Percentiles rank a stretch among this genome's conserved stretches.
These are phyloP conservation scores for Siniperca scherzeri DNA, from an alignment of 2,797 vertebrate genomes.

Conservation along the genomic window DNA sequence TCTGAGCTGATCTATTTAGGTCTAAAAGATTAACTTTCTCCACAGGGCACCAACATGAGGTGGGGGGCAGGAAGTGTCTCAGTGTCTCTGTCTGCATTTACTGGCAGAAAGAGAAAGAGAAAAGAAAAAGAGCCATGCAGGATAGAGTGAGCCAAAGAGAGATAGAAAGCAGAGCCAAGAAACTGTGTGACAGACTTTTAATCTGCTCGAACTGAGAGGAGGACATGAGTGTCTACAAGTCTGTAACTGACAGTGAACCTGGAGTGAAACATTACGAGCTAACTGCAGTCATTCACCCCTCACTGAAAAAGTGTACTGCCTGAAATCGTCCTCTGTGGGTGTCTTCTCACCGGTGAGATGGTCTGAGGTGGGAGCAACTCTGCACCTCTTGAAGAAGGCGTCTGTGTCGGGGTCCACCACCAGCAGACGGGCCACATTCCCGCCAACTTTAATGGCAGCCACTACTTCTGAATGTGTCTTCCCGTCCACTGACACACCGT, in stretches of 20 bases:
- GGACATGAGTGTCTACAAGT: not conserved
- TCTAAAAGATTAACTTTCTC: constrained; percentile 71
- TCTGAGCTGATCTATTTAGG: constrained; percentile 67
- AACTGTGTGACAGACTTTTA: constrained; percentile 22
- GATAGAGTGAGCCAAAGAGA: constrained; percentile 15
- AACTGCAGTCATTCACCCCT: constrained; percentile 6
- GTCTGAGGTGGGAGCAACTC: constrained; percentile 85
- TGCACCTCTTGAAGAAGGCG: constrained; percentile 93
- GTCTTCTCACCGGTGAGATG: constrained; percentile 88
- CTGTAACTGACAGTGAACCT: constrained; percentile 28
- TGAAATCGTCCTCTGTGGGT: not conserved
- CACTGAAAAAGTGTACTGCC: not conserved
- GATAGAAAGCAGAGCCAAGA: constrained; percentile 7
- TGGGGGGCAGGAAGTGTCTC: constrained; percentile 62
- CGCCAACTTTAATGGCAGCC: constrained; percentile 89
- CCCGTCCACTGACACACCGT: constrained; percentile 88
- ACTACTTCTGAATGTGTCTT: constrained; percentile 93
- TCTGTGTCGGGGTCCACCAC: constrained; percentile 93
- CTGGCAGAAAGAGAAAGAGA: constrained; percentile 62
- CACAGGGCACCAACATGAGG: constrained; percentile 37
- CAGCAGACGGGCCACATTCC: constrained; percentile 87
- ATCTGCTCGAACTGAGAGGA: constrained; percentile 14
- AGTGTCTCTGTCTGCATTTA: constrained; percentile 55
- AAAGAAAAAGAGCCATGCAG: not conserved
- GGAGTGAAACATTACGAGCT: constrained; percentile 21